Conservation (phyloP, 2,113 vertebrate species). For the Amblyopsis rosae region DNA sequence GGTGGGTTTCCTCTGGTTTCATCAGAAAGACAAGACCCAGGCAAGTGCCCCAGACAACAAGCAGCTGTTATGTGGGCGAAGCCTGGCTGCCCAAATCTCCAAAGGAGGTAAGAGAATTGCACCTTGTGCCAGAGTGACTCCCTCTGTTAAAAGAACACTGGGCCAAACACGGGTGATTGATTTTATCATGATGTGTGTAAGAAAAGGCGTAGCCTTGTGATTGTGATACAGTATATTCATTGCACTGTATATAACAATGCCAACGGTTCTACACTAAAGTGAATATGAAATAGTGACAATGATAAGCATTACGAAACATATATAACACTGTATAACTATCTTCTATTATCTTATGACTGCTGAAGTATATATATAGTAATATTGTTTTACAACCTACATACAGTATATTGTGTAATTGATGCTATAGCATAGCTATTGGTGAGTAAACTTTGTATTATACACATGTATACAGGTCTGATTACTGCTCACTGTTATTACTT, state of each 20-base stretch:
- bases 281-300: not conserved
- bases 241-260: too few species aligned
- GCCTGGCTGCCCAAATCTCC: constrained; percentile 43
- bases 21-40: constrained; percentile 66
- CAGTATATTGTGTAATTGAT: not conserved
- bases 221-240: too few species aligned
- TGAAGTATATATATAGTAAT: too few species aligned
- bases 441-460: too few species aligned
- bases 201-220: too few species aligned
- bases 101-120: constrained; percentile 48
- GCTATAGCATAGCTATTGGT: too few species aligned
- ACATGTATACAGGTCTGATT: not conserved
- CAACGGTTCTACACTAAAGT: too few species aligned
- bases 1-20: constrained; percentile 74
- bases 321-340: not conserved
- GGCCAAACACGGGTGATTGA: too few species aligned
- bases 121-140: too few species aligned
- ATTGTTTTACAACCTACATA: not conserved
- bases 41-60: constrained; percentile 63
- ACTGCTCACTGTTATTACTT: not conserved
- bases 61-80: constrained; percentile 65
- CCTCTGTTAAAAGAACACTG: too few species aligned
- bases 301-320: not conserved
- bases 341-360: too few species aligned
- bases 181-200: too few species aligned